phyloP scores from a whole-genome alignment of 2,113 vertebrate species.

The Hydropotes inermis region DNA sequence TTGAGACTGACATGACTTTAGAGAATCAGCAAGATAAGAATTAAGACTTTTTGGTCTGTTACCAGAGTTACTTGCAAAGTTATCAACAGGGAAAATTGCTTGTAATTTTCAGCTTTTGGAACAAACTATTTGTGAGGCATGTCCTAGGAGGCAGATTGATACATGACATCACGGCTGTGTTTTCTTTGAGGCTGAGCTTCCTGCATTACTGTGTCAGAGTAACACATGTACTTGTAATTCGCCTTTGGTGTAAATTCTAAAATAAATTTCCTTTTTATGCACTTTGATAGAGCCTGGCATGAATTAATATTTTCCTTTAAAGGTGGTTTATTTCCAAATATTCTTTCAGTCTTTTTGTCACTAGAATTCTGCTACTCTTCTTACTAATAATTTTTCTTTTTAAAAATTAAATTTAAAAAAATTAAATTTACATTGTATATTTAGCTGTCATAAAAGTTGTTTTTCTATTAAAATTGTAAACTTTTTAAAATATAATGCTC shows the following conservation, averaged over 20 bases:
- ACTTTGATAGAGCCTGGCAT: constrained; percentile 31
- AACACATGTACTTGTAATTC: neutral
- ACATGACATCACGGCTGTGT: neutral
- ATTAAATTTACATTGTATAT: constrained; percentile 29
- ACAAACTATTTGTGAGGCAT: neutral
- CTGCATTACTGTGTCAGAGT: neutral
- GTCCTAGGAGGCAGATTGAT: neutral
- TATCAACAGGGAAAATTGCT: constrained; percentile 7
- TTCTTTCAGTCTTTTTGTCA: neutral
- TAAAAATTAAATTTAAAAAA: constrained; percentile 48
- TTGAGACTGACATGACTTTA: constrained; percentile 27
- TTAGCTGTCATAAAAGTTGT: constrained; percentile 34
- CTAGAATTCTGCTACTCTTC: neutral
- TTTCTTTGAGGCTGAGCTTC: neutral
- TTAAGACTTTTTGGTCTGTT: constrained; percentile 29
- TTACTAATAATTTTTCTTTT: constrained; percentile 15
- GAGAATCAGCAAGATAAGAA: constrained; percentile 39
- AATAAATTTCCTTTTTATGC: constrained; percentile 52
- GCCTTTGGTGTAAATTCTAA: constrained; percentile 32
- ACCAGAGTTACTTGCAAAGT: constrained; percentile 7
- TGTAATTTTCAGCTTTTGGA: neutral
- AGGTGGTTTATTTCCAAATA: neutral
- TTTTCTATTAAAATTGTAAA: constrained; percentile 55
- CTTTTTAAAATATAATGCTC: neutral
- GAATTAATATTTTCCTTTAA: constrained; percentile 35